These are phyloP conservation scores for Philaethria dido DNA, from an alignment of 2,888 invertebrate species.

Conservation along the genomic window DNA sequence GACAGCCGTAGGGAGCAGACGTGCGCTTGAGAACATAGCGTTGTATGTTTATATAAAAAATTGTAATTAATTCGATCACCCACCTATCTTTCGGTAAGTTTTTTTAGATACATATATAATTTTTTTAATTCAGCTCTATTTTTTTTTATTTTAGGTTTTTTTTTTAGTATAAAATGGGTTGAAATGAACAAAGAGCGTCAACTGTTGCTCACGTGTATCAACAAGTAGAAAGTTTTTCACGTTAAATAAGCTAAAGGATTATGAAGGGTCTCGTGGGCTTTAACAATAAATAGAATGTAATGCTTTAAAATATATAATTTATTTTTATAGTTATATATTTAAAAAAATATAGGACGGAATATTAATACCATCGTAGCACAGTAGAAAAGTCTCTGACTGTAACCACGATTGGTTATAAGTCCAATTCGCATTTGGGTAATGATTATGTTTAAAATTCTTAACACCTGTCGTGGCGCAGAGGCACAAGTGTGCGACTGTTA, in stretches of 20 bases:
- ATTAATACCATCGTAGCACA: too few relatives aligned
- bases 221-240: constrained; percentile 58
- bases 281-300: constrained; percentile 13
- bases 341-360: not conserved
- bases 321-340: not conserved
- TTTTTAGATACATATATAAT: not conserved
- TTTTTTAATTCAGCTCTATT: not conserved
- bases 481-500: too few relatives aligned
- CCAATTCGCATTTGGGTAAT: too few relatives aligned
- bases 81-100: constrained; percentile 27
- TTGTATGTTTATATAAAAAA: constrained; percentile 41
- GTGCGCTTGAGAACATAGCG: constrained; percentile 23
- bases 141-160: not conserved
- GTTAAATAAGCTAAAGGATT: constrained; percentile 18
- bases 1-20: constrained; percentile 42
- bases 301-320: not conserved
- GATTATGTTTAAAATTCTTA: too few relatives aligned
- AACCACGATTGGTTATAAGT: too few relatives aligned
- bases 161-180: not conserved
- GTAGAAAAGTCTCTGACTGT: too few relatives aligned
- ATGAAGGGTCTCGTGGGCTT: constrained; percentile 11
- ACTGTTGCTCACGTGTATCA: constrained; percentile 69
- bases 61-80: constrained; percentile 28
- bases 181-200: constrained; percentile 51
- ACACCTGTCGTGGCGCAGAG: too few relatives aligned